Evolutionary conservation across 2,888 invertebrate genomes (phyloP), one percentile per base, ranked within the genome.

Genomic region (Lagria hirta): DNA sequence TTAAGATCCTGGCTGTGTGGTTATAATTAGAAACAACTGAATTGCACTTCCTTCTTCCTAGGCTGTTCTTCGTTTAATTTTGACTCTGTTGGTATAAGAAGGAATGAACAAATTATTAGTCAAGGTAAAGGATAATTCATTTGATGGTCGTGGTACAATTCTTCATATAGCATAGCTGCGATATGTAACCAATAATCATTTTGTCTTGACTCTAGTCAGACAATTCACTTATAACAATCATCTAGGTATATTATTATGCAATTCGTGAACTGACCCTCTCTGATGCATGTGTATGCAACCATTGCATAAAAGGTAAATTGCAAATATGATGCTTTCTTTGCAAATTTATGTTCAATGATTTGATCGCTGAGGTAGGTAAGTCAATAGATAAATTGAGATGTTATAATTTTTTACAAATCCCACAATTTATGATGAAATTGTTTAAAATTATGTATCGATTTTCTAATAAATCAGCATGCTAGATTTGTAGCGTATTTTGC

Each of bases 151-250:
- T 45, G 48, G 43, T 48, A 52, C 52, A 36, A 52, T 52, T 48
- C 49, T 40, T 52, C 52, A 47, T 44, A 48, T 47, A 44, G 36
- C 54, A 59, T 62, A 58, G 48, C 60, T 60, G 57, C 57, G 52
- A 61, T 61, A 63, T 61, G 61, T 60, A 69, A 63, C 68, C 67
- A 61, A 67, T 66, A 69, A 69, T 69, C 68, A 69, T 66, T 65
- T 65, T 64, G 67, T 68, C 66, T 58, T 57, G 60, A 56, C 52
- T 60, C 45, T 49, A 59, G 58, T 51, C 43, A 50, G 27, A 48
- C 64, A 41, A 27, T 26, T 10, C 11, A 27, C 27, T 33, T 22
- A 32, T 38, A 29, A n/a, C n/a, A n/a, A n/a, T n/a, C n/a, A n/a
- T 26, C 27, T 37, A 43, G 11, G 12, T 26, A n/a, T 14, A 14